Conservation (phyloP, 2,888 invertebrate genomes). For the Agrochola macilenta region DNA sequence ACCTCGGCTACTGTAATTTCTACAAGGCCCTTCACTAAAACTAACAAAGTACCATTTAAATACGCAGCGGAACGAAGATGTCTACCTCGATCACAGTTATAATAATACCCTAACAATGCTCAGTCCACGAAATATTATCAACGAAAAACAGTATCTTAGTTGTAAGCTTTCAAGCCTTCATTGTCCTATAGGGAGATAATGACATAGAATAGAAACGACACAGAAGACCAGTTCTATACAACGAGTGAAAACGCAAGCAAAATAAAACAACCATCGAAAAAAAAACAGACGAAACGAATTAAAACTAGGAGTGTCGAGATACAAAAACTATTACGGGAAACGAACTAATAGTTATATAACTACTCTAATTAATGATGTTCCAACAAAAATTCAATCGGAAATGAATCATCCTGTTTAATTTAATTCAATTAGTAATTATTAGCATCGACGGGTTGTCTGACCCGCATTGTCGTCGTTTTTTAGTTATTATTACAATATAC, state of each 20-base stretch:
- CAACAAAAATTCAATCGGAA: too few relatives aligned
- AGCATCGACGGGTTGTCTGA: too few relatives aligned
- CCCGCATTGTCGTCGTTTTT: too few relatives aligned
- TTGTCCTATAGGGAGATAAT: conserved; percentile 49
- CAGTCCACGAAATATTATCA: conserved; percentile 44
- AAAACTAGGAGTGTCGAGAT: too few relatives aligned
- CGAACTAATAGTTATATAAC: too few relatives aligned
- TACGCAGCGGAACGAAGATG: conserved; percentile 32
- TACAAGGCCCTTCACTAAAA: neutral
- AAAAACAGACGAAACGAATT: too few relatives aligned
- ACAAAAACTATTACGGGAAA: too few relatives aligned
- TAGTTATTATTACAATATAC: too few relatives aligned
- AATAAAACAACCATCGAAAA: too few relatives aligned
- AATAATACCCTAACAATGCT: conserved; percentile 45
- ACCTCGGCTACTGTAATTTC: conserved; percentile 6
- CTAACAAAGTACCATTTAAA: conserved; percentile 36
- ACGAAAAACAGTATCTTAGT: conserved; percentile 57
- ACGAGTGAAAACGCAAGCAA: neutral
- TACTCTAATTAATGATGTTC: too few relatives aligned
- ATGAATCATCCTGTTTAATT: too few relatives aligned
- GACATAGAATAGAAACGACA: conserved; percentile 11
- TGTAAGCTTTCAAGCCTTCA: conserved; percentile 48
- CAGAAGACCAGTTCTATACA: conserved; percentile 16
- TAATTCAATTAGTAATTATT: too few relatives aligned
- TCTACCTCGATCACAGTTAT: conserved; percentile 41